Evolutionary conservation across 1,140 invertebrate genomes (phyloP), one percentile per base, ranked within the genome.

Genomic region (Phortica variegata): DNA sequence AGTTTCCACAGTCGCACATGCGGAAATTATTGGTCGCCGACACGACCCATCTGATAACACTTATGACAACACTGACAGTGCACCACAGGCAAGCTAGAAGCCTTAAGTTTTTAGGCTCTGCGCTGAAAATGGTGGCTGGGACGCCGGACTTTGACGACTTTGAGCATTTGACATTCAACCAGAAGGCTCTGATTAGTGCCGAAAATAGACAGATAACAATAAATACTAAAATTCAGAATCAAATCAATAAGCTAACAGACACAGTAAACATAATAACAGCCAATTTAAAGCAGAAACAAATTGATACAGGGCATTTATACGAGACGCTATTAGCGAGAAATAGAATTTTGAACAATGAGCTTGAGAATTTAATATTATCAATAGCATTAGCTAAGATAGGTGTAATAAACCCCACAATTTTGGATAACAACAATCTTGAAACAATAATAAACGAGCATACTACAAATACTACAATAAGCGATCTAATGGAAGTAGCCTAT

Each of bases 391-490:
- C 23, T 18, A 49, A 56, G 40, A 15, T 16, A 8, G 45, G 48
- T 9, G 48, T 43, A 19, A 42, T 56, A 8, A 52, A 32, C 20
- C 49, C 46, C 12, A 48, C 44, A 21, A 49, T 56, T 34, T 21
- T 56, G 13, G 49, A 52, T 7, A 50, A 53, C 12, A 2, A 33
- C 38, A 33, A 53, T 20, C 23, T 57, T 1, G 41, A 54, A 13
- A 37, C 43, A 20, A 19, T 57, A 54, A 49, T 50, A 50, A 34
- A 49, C 29, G 46, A 49, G 33, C 32, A 53, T 9, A 40, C 50
- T 49, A 52, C 50, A 10, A 21, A 43, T 12, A 52, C 33, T 10
- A 49, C 43, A 15, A 49, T 53, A 39, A 19, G 33, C 9, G 50
- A 56, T 13, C 38, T 56, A 41, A n/a, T 56, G 36, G 41, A 45